A percentile compares a stretch with the other conserved stretches of the same genome.
phyloP scores from a whole-genome alignment of 2,888 invertebrate genomes.

The Eilema caniola region DNA sequence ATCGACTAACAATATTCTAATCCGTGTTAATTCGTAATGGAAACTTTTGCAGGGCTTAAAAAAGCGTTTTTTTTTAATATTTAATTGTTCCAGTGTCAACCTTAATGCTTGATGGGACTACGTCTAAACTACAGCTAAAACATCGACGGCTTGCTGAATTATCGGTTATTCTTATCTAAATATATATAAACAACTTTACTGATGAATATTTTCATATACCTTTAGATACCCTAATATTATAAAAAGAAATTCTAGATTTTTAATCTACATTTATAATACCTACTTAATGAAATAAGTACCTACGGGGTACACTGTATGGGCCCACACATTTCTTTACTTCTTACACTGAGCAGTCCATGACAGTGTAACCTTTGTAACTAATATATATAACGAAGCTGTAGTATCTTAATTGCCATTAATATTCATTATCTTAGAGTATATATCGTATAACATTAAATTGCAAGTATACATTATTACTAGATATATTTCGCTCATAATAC shows the following conservation, averaged over 20 bases:
- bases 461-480: not conserved
- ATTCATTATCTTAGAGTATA: not conserved
- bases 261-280: not conserved
- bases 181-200: not conserved
- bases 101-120: constrained; percentile 67
- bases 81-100: constrained; percentile 85
- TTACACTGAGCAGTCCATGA: not conserved
- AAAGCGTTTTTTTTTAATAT: constrained; percentile 47
- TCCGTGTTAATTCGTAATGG: not conserved
- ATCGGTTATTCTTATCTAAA: constrained; percentile 41
- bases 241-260: not conserved
- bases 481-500: not conserved
- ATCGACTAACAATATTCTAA: not conserved
- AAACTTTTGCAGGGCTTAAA: constrained; percentile 39
- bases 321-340: not conserved
- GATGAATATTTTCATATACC: not conserved
- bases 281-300: not conserved
- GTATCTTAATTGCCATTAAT: constrained; percentile 2
- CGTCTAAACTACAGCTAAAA: constrained; percentile 68
- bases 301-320: not conserved
- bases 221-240: not conserved
- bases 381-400: constrained; percentile 1
- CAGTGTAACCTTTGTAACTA: not conserved
- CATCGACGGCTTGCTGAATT: constrained; percentile 83
- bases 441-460: not conserved